A percentile compares a stretch with the other conserved stretches of the same genome.
Evolutionary conservation across 1,140 invertebrate species (phyloP).

Genomic region (Calephelis virginiensis): DNA sequence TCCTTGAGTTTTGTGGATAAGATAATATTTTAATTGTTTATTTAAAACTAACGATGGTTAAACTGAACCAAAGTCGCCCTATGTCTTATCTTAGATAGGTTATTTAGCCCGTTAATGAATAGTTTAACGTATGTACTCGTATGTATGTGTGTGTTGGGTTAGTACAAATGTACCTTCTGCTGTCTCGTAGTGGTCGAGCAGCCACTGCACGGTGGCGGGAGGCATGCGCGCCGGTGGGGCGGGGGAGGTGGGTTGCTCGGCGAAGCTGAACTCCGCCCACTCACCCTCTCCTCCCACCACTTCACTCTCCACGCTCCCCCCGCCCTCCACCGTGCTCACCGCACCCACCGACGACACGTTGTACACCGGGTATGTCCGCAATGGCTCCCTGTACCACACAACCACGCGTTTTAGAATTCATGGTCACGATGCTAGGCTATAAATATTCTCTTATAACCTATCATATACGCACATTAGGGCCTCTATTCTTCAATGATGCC

Average conservation of each 20-base stretch:
- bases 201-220: constrained; percentile 89
- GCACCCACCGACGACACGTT: constrained; percentile 47
- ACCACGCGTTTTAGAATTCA: not conserved
- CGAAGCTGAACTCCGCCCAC: constrained; percentile 39
- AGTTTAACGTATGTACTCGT: not conserved
- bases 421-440: too few species aligned
- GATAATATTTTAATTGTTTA: too few species aligned
- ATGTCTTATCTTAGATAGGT: too few species aligned
- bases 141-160: constrained; percentile 23
- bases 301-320: constrained; percentile 33
- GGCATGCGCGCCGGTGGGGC: constrained; percentile 56
- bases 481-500: too few species aligned
- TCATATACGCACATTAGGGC: too few species aligned
- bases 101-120: too few species aligned
- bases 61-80: too few species aligned
- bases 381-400: constrained; percentile 42
- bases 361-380: constrained; percentile 60
- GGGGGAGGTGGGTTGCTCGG: constrained; percentile 49
- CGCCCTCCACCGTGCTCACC: constrained; percentile 32
- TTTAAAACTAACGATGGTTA: too few species aligned
- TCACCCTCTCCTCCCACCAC: constrained; percentile 37
- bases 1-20: too few species aligned
- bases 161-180: constrained; percentile 85
- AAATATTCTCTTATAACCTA: too few species aligned
- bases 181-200: constrained; percentile 98